A percentile compares a stretch with the other conserved stretches of the same genome.
Conservation (phyloP, 2,888 invertebrate genomes). For the Drosophila mettleri region DNA sequence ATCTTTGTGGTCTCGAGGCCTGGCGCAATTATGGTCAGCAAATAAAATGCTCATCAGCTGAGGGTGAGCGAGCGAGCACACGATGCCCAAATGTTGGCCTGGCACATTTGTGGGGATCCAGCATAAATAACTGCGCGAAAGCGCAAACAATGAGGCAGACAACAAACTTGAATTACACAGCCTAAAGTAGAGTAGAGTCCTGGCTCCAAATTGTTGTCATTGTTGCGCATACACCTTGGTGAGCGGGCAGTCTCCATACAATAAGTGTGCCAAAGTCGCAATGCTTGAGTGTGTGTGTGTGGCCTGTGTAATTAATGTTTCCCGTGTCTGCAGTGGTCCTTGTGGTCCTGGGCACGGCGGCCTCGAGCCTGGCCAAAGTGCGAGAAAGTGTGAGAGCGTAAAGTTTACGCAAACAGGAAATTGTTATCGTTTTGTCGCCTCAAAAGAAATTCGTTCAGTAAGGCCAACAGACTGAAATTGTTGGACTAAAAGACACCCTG, state of each 20-base stretch:
- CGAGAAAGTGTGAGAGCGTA: constrained; percentile 46
- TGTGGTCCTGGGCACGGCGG: constrained; percentile 8
- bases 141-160: constrained; percentile 46
- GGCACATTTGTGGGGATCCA: constrained; percentile 17
- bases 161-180: constrained; percentile 58
- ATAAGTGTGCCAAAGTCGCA: constrained; percentile 6
- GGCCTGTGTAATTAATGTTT: constrained; percentile 68
- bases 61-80: constrained; percentile 9
- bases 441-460: constrained; percentile 40
- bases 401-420: constrained; percentile 64
- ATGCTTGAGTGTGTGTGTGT: constrained; percentile 13
- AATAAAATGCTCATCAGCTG: constrained; percentile 63
- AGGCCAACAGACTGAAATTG: background rate
- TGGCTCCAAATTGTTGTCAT: constrained; percentile 50
- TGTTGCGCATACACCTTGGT: constrained; percentile 55
- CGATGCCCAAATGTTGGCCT: constrained; percentile 3
- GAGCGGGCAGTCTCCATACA: constrained; percentile 31
- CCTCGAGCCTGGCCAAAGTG: constrained; percentile 12
- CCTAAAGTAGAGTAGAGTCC: background rate
- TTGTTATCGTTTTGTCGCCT: constrained; percentile 70
- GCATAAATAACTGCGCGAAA: constrained; percentile 65
- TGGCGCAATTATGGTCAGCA: constrained; percentile 68
- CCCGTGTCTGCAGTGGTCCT: constrained; percentile 34
- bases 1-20: constrained; percentile 44
- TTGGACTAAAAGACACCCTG: constrained; percentile 3